Percentiles rank a stretch among this genome's conserved stretches.
These are phyloP conservation scores for Nanorana parkeri DNA, from an alignment of 2,113 vertebrate genomes.

Conservation along the genomic window DNA sequence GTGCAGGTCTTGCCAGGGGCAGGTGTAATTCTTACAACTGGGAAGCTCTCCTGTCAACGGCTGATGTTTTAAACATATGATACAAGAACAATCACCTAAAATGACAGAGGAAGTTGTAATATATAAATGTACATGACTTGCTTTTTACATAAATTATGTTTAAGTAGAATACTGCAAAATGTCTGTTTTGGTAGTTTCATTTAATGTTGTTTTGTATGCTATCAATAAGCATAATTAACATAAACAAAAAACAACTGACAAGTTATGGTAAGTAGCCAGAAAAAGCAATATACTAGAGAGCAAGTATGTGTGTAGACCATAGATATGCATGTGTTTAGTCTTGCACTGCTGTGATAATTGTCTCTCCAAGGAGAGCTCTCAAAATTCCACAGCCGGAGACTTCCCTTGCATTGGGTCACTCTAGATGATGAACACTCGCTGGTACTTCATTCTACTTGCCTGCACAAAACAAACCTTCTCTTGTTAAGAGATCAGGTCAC, in stretches of 20 bases:
- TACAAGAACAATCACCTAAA: neutral
- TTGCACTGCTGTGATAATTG: conserved; percentile 55
- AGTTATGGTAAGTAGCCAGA: conserved; percentile 27
- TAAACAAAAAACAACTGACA: conserved; percentile 12
- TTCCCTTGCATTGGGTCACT: conserved; percentile 48
- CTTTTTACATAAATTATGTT: too few species aligned
- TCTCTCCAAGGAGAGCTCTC: conserved; percentile 53
- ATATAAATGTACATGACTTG: neutral
- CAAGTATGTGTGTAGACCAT: conserved; percentile 30
- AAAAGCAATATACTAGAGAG: conserved; percentile 21
- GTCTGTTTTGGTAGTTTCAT: neutral
- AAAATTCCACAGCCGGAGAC: conserved; percentile 31
- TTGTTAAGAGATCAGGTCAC: conserved; percentile 53
- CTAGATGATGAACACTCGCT: conserved; percentile 28
- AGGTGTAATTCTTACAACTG: neutral
- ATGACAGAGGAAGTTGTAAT: neutral
- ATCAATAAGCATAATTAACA: neutral
- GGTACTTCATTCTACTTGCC: conserved; percentile 40
- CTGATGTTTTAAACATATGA: neutral
- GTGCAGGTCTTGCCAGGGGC: neutral
- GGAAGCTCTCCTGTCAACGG: neutral
- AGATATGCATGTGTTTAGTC: conserved; percentile 57
- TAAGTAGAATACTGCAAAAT: neutral
- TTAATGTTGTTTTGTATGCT: neutral
- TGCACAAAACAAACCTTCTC: conserved; percentile 46